Base-by-base conservation (phyloP, 2,797 vertebrate species). In the Protosalanx chinensis region DNA sequence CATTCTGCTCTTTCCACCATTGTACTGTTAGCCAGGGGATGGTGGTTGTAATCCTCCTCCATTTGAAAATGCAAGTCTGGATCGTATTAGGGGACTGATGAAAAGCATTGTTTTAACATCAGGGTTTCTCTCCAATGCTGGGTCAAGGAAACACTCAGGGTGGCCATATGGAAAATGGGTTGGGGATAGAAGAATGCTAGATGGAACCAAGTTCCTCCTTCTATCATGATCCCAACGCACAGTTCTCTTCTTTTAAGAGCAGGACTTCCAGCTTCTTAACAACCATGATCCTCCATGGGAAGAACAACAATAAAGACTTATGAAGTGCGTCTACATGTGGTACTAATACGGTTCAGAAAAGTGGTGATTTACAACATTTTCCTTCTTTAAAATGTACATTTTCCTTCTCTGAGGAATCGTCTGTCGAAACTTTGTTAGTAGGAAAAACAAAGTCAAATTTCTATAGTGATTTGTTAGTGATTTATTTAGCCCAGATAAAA, bases 381-480 rank as follows among this genome's bases (percentile, higher is more conserved):
- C 86, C 90, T 89, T 91, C 88, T 46, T 6, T 90, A 87, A 87
- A 90, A 84, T 89, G 86, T 81, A 87, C 87, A 87, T 84, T 85
- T 82, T n/a, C 5, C 57, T 56, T 66, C 10, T 27, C 30, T 63
- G 6, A 20, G 33, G 51, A 20, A 18, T 6, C 29, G 30, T 27
- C 29, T 67, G 15, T 56, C 18, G 27, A n/a, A 32, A 67, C 46
- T 6, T 18, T 5, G 20, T 53, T 32, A 51, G 7, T 56, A 30
- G 53, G 27, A n/a, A 32, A 67, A 27, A 53, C 65, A 51, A 27
- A 62, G 60, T 29, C 60, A 16, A 30, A 16, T 67, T 32, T 53
- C 30, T 23, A 15, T 74, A 37, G 12, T 63, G 18, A 61, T 23
- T 74, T 51, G 16, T 63, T 13, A 64, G 23, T 67, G 29, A 70